phyloP scores from a whole-genome alignment of 2,888 invertebrate species.

The Tigriopus californicus region DNA sequence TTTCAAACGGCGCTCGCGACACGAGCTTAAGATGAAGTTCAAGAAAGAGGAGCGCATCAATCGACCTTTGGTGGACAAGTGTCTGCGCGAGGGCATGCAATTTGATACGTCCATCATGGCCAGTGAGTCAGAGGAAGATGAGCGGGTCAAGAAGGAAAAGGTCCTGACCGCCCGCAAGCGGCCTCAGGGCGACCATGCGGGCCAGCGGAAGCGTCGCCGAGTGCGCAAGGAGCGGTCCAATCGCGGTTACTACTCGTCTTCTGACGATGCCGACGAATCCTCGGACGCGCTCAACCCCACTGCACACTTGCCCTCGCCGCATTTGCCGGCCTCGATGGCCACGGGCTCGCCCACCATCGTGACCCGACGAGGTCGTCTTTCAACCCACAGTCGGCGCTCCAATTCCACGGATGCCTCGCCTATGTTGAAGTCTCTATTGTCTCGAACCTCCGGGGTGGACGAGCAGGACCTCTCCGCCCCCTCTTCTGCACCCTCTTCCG shows the following conservation, averaged over 20 bases:
- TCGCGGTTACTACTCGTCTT: neutral
- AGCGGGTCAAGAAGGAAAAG: neutral
- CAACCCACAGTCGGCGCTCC: no score
- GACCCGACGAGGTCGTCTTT: no score
- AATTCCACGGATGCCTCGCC: no score
- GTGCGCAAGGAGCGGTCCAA: neutral
- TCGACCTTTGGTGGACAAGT: conserved; percentile 50
- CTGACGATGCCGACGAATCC: neutral
- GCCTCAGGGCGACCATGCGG: neutral
- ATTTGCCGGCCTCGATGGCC: no score
- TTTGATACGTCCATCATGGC: conserved; percentile 34
- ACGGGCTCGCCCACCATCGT: no score
- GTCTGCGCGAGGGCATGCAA: conserved; percentile 44
- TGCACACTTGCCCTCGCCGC: no score
- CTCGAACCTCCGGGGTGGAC: neutral
- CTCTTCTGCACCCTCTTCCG: no score
- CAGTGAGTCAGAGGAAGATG: conserved; percentile 6
- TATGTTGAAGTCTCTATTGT: no score
- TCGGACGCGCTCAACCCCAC: no score
- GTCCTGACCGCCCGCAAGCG: neutral
- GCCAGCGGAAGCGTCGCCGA: neutral
- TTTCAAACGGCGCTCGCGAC: conserved; percentile 55
- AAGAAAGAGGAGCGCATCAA: conserved; percentile 65
- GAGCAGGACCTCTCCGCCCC: neutral
- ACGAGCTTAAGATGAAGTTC: conserved; percentile 75